A percentile compares a stretch with the other conserved stretches of the same genome.
Evolutionary conservation across 2,888 invertebrate genomes (phyloP).

Genomic region (Fragum whitleyi): DNA sequence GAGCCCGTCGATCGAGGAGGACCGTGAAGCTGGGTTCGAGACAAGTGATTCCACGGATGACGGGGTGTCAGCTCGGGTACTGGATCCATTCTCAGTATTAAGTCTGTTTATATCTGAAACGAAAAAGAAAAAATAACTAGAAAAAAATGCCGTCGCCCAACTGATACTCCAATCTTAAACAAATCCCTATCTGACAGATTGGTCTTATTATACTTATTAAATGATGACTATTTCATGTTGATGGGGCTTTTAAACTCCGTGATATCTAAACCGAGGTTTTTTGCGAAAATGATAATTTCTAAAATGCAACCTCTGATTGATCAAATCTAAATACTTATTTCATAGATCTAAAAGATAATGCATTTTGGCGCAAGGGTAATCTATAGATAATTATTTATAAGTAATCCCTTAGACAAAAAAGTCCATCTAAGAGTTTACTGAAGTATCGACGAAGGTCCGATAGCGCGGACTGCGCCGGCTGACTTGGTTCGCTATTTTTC

Average conservation of each 20-base stretch:
- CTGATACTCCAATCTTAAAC: neutral
- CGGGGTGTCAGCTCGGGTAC: slow-evolving; percentile 53
- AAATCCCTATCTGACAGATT: neutral
- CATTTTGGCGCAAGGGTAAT: too few species aligned
- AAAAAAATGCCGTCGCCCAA: neutral
- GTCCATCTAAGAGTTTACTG: too few species aligned
- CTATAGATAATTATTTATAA: too few species aligned
- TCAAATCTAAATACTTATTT: too few species aligned
- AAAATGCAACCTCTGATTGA: too few species aligned
- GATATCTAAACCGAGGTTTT: neutral
- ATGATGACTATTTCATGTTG: neutral
- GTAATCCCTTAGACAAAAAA: too few species aligned
- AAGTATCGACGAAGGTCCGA: too few species aligned
- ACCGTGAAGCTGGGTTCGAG: slow-evolving; percentile 55
- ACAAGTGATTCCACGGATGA: slow-evolving; percentile 57
- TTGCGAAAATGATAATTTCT: too few species aligned
- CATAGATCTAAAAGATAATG: too few species aligned
- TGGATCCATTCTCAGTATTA: neutral
- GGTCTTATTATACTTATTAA: neutral
- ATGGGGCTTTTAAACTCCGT: neutral
- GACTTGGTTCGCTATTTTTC: too few species aligned
- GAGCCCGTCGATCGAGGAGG: slow-evolving; percentile 60
- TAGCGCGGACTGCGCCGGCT: too few species aligned
- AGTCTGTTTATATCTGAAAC: neutral
- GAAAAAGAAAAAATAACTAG: neutral